Base-by-base conservation (phyloP, 2,113 vertebrate genomes). In the Tragulus kanchil region DNA sequence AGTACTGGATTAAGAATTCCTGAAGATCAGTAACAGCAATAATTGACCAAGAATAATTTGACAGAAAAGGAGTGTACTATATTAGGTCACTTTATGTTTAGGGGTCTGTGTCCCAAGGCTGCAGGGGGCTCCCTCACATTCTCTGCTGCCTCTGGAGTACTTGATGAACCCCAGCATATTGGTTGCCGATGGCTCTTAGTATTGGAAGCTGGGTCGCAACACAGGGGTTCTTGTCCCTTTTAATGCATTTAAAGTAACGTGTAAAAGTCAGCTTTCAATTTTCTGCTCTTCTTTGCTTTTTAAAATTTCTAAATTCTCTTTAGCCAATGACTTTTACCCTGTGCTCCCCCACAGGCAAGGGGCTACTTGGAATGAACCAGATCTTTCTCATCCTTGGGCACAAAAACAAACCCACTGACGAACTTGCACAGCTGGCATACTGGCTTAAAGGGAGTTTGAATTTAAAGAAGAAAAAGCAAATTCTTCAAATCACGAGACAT, bases 391-490 rank as follows among this genome's bases (percentile, higher is more conserved):
- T 85, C 12, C 4, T 15, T 75, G 31, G 3, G 21, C 36, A 62
- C 58, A 82, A 58, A 79, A 94, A 89, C 19, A 94, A 75, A 77
- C 88, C 88, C 85, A 69, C 12, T 54, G 45, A 62, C 89, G 54
- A 87, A 50, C 3, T 45, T 85, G 50, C 69, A 67, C 58, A 92
- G 67, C 52, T 82, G 69, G 69, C 16, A 52, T 21, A 73, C 17
- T 87, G 87, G 88, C 36, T 88, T 58, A 56, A 79, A 69, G 11
- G n/a, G 50, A 88, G 82, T 88, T 59, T 69, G 73, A 75, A 79
- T 23, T 85, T 75, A 95, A 50, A 81, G 59, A n/a, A 96, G 67
- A 52, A 11, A 48, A 96, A 85, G 45, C 12, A 89, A 96, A 89
- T 14, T 8, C 15, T 25, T 85, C 42, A 73, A 87, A 90, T 31